phyloP scores from a whole-genome alignment of 2,888 invertebrate genomes.

The Operophtera brumata region DNA sequence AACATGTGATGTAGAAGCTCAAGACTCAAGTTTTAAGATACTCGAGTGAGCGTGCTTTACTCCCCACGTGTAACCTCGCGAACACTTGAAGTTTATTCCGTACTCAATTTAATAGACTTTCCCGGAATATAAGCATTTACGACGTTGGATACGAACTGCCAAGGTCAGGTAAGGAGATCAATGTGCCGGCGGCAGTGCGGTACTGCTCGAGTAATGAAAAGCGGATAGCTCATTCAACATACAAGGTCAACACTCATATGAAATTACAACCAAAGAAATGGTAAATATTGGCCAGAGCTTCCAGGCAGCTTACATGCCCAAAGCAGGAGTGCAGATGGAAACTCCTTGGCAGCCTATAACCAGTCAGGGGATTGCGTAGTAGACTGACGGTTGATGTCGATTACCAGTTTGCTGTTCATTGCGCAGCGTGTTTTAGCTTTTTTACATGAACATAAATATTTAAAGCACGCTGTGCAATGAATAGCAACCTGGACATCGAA shows the following conservation, averaged over 20 bases:
- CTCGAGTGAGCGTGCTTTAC: slow-evolving; percentile 19
- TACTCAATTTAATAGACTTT: slow-evolving; percentile 24
- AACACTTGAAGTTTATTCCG: slow-evolving; percentile 22
- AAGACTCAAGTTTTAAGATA: slow-evolving; percentile 1
- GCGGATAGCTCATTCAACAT: neutral
- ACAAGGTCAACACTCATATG: neutral
- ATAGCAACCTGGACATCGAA: too few relatives aligned
- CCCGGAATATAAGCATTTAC: slow-evolving; percentile 22
- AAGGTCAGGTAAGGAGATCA: slow-evolving; percentile 23
- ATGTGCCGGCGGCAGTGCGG: slow-evolving; percentile 12
- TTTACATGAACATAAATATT: too few relatives aligned
- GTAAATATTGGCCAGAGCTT: neutral
- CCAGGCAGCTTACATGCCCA: neutral
- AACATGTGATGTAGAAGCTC: neutral
- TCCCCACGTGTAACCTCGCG: slow-evolving; percentile 14
- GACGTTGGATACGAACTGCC: slow-evolving; percentile 16
- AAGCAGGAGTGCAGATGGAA: neutral
- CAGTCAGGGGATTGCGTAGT: too few relatives aligned
- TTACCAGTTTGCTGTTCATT: too few relatives aligned
- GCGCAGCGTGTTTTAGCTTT: too few relatives aligned
- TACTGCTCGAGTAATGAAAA: slow-evolving; percentile 5
- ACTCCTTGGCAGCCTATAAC: too few relatives aligned
- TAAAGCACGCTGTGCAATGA: too few relatives aligned
- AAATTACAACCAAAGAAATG: neutral
- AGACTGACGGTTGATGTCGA: too few relatives aligned